These are phyloP conservation scores for Paraescarpia echinospica DNA, from an alignment of 1,140 invertebrate genomes.

Conservation along the genomic window DNA sequence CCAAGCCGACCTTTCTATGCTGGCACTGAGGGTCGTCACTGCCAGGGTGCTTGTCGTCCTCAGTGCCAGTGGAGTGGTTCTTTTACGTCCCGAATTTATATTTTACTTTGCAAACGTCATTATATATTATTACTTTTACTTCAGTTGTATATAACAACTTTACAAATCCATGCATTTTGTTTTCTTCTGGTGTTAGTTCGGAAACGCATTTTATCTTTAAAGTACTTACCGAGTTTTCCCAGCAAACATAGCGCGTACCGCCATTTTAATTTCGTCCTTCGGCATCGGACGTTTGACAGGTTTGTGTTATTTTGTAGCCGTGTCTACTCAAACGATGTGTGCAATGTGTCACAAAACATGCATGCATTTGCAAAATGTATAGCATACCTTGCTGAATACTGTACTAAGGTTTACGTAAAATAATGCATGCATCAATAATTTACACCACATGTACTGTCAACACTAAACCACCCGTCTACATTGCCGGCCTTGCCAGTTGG, in stretches of 20 bases:
- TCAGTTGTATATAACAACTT: not conserved
- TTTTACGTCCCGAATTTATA: no score
- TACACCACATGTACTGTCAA: not conserved
- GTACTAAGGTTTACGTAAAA: not conserved
- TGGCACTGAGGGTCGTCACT: no score
- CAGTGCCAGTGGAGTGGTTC: no score
- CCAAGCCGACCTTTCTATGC: no score
- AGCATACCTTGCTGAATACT: not conserved
- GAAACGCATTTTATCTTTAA: not conserved
- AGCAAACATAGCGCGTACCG: not conserved
- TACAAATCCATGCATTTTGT: not conserved
- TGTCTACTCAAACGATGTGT: not conserved
- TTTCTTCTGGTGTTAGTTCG: not conserved
- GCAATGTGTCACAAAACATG: not conserved
- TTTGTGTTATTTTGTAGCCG: not conserved
- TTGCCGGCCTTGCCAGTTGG: not conserved
- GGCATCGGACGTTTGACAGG: not conserved
- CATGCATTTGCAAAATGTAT: not conserved
- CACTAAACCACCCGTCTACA: not conserved
- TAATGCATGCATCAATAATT: not conserved
- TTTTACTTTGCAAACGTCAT: not conserved
- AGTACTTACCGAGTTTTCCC: not conserved
- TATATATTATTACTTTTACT: not conserved
- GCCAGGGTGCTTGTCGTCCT: no score
- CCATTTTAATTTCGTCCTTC: conserved; percentile 1